Base-by-base conservation (phyloP, 2,797 vertebrate species). In the Brachymystax lenok region DNA sequence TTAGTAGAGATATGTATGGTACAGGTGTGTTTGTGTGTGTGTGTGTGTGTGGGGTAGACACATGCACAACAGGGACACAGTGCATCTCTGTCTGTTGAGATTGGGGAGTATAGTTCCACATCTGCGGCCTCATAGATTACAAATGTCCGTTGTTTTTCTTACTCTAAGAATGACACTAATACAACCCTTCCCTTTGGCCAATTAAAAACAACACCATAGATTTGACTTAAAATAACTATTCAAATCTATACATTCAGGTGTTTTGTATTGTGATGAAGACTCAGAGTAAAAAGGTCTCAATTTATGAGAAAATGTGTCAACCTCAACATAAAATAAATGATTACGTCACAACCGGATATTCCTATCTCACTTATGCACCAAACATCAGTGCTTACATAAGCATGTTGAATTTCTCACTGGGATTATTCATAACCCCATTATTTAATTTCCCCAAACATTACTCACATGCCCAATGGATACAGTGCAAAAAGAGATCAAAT, bases 341-440 rank as follows among this genome's bases (percentile, higher is more conserved):
- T 1, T 1, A 66, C 27, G 4, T 13, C 27, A 4, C 63, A 66
- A 28, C 27, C 6, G 27, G 27, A 66, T 66, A 28, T 66, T 66
- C 4, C 14, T 28, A 30, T 28, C 63, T 30, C 63, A 66, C 63
- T 27, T 1, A 66, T 30, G 24, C 63, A 13, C 3, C 30, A 28
- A 66, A 28, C 27, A 66, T 30, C 14, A 28, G 63, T 17, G 27
- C 63, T 90, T 84, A 89, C 76, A 56, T 85, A 87, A 83, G 74
- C 24, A 63, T 74, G 72, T 78, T 80, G 21, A 80, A 86, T 83
- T 68, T 50, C 71, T 63, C 59, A 77, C 85, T 84, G 71, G 17
- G 80, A 80, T 78, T 10, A 76, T 74, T 80, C 77, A 80, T 74
- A 51, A 50, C 61, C 28, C 10, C 14, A 76, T 80, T 35, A 67